Percentiles rank a stretch among this genome's conserved stretches.
phyloP scores from a whole-genome alignment of 2,888 invertebrate species.

The Eristalinus aeneus region DNA sequence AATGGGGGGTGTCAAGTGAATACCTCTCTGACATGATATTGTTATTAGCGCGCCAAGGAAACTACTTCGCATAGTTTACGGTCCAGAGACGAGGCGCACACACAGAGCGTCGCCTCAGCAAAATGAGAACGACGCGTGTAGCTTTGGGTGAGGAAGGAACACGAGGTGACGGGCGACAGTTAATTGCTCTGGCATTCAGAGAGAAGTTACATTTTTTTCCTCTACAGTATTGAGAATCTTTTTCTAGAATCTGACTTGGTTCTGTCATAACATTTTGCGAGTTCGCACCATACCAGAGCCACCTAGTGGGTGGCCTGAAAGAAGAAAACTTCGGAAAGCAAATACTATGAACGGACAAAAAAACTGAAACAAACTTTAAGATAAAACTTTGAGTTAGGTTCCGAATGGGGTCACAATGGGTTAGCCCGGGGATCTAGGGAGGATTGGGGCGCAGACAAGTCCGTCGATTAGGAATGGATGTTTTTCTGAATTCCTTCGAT shows the following conservation, averaged over 20 bases:
- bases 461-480: background rate
- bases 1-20: background rate
- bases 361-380: background rate
- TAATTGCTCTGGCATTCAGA: background rate
- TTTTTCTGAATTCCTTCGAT: background rate
- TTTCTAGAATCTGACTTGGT: background rate
- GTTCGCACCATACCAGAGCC: background rate
- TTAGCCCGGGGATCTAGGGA: background rate
- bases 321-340: background rate
- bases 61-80: constrained; percentile 36
- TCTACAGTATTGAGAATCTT: background rate
- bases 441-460: background rate
- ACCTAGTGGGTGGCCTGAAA: background rate
- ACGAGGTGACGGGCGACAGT: background rate
- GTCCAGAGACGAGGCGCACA: background rate
- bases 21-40: constrained; percentile 45
- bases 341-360: background rate
- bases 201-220: background rate
- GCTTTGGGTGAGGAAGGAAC: background rate
- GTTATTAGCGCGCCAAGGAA: constrained; percentile 39
- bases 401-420: background rate
- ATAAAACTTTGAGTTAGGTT: background rate
- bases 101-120: background rate
- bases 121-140: background rate
- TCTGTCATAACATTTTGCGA: background rate